phyloP scores from a whole-genome alignment of 2,113 vertebrate species.

The Aramus guarauna region DNA sequence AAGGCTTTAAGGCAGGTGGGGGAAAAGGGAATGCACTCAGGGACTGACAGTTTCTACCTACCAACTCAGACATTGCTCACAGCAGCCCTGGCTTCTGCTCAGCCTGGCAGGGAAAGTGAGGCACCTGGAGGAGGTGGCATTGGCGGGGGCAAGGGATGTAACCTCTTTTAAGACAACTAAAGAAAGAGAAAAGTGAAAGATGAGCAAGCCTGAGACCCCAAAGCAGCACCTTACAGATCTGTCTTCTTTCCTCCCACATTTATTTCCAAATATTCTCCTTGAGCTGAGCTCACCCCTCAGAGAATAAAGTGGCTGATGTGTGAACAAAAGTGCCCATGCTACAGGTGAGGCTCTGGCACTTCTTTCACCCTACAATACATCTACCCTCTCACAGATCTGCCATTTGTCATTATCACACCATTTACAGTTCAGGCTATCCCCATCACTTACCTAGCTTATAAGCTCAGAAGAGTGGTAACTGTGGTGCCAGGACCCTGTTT shows the following conservation, averaged over 20 bases:
- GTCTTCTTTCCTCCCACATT: neutral
- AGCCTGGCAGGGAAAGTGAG: neutral
- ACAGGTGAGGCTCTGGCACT: neutral
- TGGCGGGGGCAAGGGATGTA: accelerated
- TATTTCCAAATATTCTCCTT: neutral
- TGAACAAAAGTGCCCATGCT: neutral
- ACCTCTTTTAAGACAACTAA: neutral
- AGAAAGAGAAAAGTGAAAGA: neutral
- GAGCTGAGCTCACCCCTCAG: neutral
- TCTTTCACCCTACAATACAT: neutral
- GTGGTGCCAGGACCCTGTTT: neutral
- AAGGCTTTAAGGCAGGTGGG: neutral
- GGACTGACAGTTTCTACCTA: neutral
- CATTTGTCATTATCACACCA: neutral
- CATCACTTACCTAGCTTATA: neutral
- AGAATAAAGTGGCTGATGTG: neutral
- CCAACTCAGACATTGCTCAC: neutral
- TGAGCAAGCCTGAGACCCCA: neutral
- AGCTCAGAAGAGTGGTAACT: neutral
- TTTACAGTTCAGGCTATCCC: neutral
- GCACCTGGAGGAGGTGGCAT: accelerated
- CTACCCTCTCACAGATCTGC: neutral
- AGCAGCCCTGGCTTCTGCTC: neutral
- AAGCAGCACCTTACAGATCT: neutral
- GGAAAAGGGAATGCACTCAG: neutral